Evolutionary conservation across 2,113 vertebrate genomes (phyloP).

Genomic region (Aegithalos caudatus): DNA sequence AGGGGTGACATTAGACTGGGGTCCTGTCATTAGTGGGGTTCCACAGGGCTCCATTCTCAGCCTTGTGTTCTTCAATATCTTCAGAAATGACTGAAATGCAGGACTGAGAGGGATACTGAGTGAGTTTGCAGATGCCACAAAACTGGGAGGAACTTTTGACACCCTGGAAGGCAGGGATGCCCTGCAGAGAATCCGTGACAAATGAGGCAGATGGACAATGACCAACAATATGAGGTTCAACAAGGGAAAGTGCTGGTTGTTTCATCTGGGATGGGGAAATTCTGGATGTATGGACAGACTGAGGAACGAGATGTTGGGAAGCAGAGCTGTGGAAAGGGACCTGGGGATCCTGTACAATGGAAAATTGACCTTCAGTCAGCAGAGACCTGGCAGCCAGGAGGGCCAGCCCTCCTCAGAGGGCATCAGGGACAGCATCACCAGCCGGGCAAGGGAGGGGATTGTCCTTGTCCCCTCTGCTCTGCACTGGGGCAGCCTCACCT

Average conservation of each 20-base stretch:
- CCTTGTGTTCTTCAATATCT: neutral
- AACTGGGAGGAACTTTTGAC: neutral
- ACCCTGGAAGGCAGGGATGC: neutral
- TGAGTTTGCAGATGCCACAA: neutral
- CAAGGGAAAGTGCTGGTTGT: neutral
- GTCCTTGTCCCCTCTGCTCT: neutral
- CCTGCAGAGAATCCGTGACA: neutral
- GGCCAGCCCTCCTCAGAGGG: accelerated
- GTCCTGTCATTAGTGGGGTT: neutral
- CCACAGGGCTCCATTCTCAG: neutral
- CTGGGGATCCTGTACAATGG: neutral
- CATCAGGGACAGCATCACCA: neutral
- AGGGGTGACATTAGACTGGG: too few relatives aligned
- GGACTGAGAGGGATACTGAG: neutral
- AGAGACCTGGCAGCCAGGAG: neutral
- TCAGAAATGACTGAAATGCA: neutral
- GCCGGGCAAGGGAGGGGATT: neutral
- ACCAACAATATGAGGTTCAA: neutral
- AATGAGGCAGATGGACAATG: neutral
- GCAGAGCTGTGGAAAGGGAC: neutral
- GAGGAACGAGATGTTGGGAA: neutral
- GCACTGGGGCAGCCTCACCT: neutral
- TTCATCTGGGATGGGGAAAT: too few relatives aligned
- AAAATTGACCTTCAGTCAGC: neutral
- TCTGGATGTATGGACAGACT: too few relatives aligned